Evolutionary conservation across 2,113 vertebrate genomes (phyloP), one percentile per base, ranked within the genome.

Genomic region (Acrocephalus kingi): DNA sequence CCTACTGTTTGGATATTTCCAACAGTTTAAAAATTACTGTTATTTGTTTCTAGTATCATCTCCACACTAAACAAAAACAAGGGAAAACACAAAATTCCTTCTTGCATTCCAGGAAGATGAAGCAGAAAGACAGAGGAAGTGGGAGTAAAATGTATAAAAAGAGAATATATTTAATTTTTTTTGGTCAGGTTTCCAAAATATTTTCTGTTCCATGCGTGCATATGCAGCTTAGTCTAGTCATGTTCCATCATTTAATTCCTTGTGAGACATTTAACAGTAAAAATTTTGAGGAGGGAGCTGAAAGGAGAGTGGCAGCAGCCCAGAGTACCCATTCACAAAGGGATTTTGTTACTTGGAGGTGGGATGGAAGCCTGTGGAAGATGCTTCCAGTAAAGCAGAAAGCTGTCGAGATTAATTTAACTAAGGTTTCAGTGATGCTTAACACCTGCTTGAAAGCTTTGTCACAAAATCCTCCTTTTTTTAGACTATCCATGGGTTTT

Each of bases 121-220:
- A 66, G 37, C 37, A 86, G 28, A 80, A 83, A 85, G 21, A 43
- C 33, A 73, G 12, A 59, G 19, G 28, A 61, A 7, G 25, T 1
- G 4, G 33, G 35, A 82, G 63, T 15, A 75, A 87, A 23, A 75
- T 13, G n/a, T 1, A 67, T 13, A 21, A 54, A 59, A 72, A 84
- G 33, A 79, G 2, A 89, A 49, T 6, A 37, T 7, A 37, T 28
- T 63, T 24, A 2, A 3, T 7, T 8, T 54, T 49, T 49, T 48
- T 27, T 14, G 0, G 14, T 24, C 30, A 39, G 3, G 16, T 51
- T 82, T 79, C 43, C 19, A 88, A 79, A 67, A 13, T 43, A 45
- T 33, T 33, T 39, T 48, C 20, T 21, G 4, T 31, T n/a, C 33
- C 15, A 37, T 0, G 0, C 0, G 4, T 25, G 41, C 17, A 39